Conservation (phyloP, 2,113 vertebrate species). For the Nycticebus coucang region DNA sequence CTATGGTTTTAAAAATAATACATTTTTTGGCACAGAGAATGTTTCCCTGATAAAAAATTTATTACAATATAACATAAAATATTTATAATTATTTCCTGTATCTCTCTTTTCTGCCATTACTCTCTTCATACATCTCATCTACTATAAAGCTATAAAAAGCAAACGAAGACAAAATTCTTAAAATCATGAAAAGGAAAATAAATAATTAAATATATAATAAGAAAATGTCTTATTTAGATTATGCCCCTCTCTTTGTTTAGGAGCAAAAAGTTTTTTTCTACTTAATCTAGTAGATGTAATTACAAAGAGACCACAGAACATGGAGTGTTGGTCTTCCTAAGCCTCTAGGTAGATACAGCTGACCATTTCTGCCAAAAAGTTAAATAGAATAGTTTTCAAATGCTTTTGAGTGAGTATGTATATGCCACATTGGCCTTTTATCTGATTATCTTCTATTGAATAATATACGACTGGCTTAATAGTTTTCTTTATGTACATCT, state of each 20-base stretch:
- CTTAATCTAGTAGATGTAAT: neutral
- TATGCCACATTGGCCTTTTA: neutral
- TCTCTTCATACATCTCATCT: conserved; percentile 7
- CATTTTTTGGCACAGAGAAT: neutral
- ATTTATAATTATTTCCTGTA: conserved; percentile 47
- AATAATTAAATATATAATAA: neutral
- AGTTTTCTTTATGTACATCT: neutral
- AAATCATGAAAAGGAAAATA: neutral
- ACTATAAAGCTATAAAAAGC: conserved; percentile 16
- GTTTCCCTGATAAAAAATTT: conserved; percentile 10
- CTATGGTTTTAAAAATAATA: neutral
- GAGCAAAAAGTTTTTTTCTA: neutral
- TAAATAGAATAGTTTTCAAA: neutral
- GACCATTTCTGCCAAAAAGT: neutral
- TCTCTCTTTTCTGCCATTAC: neutral
- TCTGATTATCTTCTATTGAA: neutral
- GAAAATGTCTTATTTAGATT: neutral
- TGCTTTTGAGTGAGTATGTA: conserved; percentile 6
- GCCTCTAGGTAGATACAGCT: neutral
- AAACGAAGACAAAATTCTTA: conserved; percentile 13
- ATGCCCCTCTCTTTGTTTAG: neutral
- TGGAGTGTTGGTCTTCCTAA: neutral
- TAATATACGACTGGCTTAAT: neutral
- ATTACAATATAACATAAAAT: conserved; percentile 43
- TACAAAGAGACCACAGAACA: neutral